A percentile compares a stretch with the other conserved stretches of the same genome.
phyloP scores from a whole-genome alignment of 2,888 invertebrate species.

The Drosophila parthenogenetica region DNA sequence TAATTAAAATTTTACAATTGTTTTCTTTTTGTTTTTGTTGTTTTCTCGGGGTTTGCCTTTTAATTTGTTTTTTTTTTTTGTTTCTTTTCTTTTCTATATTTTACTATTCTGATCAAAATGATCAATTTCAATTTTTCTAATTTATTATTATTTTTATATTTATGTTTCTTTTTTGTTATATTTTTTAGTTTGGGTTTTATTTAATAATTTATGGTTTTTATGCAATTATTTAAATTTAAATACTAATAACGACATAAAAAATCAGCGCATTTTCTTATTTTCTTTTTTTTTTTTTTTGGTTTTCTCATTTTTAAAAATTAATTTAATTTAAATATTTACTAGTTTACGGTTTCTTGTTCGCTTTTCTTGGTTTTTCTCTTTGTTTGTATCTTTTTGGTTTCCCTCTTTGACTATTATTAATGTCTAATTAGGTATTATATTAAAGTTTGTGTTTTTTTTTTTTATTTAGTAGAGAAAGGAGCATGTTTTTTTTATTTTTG shows the following conservation, averaged over 20 bases:
- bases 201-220: conserved; percentile 57
- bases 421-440: conserved; percentile 81
- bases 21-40: conserved; percentile 40
- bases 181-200: conserved; percentile 33
- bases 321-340: conserved; percentile 77
- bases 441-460: conserved; percentile 68
- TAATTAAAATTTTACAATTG: conserved; percentile 79
- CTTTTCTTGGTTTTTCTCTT: conserved; percentile 47
- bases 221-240: conserved; percentile 80
- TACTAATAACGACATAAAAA: conserved; percentile 84
- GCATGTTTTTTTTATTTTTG: conserved; percentile 53
- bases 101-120: conserved; percentile 81
- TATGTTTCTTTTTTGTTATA: conserved; percentile 33
- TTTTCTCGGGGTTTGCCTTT: conserved; percentile 57
- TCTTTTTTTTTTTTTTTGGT: conserved; percentile 46
- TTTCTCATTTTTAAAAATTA: conserved; percentile 71
- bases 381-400: conserved; percentile 49
- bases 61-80: conserved; percentile 58
- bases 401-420: conserved; percentile 70
- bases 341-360: conserved; percentile 67
- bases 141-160: conserved; percentile 64
- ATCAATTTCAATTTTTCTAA: conserved; percentile 78
- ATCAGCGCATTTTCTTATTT: conserved; percentile 75
- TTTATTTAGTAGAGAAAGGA: conserved; percentile 70
- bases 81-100: conserved; percentile 70